Percentiles rank a stretch among this genome's conserved stretches.
Conservation (phyloP, 2,797 vertebrate species). For the Octomys mimax region DNA sequence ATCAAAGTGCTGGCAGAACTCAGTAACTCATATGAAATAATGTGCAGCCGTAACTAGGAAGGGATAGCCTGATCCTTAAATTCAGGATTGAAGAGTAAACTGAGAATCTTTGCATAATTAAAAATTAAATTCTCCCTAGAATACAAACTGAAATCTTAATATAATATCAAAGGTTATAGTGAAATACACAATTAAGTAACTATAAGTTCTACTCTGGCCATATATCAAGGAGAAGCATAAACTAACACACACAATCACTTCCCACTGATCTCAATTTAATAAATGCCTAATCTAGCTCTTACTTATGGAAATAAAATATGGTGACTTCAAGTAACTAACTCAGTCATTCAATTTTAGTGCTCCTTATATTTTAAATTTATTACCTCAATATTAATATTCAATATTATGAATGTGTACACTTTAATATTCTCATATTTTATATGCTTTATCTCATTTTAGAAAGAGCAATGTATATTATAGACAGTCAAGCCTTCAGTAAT, state of each 20-base stretch:
- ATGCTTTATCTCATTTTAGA: conserved; percentile 37
- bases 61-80: neutral
- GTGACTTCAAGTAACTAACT: conserved; percentile 44
- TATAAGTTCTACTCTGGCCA: neutral
- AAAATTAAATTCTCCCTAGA: conserved; percentile 55
- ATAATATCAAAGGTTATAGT: conserved; percentile 61
- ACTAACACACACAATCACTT: neutral
- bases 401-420: conserved; percentile 43
- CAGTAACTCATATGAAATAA: neutral
- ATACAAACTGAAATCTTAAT: conserved; percentile 28
- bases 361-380: conserved; percentile 65
- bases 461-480: neutral
- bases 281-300: conserved; percentile 7
- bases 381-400: conserved; percentile 60
- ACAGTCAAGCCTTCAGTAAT: conserved; percentile 46
- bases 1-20: neutral
- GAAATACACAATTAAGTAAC: conserved; percentile 39
- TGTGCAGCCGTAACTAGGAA: conserved; percentile 17
- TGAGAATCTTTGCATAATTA: neutral
- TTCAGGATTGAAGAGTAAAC: conserved; percentile 59
- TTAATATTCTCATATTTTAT: conserved; percentile 50
- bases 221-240: conserved; percentile 40
- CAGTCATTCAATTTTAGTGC: conserved; percentile 50
- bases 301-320: conserved; percentile 44
- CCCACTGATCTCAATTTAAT: conserved; percentile 21